These are phyloP conservation scores for Bovichtus variegatus DNA, from an alignment of 2,797 vertebrate species.

Conservation along the genomic window DNA sequence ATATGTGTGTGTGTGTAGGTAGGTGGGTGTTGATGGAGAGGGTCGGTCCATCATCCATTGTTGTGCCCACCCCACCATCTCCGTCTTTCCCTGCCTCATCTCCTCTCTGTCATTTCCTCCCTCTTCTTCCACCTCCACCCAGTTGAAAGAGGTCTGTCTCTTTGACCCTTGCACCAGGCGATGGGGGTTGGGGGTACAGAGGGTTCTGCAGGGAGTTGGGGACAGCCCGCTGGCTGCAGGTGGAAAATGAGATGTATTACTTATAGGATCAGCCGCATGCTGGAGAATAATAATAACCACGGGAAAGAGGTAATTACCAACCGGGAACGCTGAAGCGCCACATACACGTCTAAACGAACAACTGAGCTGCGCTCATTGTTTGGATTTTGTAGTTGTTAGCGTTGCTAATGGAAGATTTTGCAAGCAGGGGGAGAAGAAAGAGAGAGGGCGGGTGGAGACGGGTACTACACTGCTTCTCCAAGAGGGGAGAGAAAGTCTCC, in stretches of 20 bases:
- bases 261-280: slow-evolving; percentile 70
- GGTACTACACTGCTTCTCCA: neutral
- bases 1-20: slow-evolving; percentile 11
- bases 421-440: slow-evolving; percentile 2
- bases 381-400: slow-evolving; percentile 48
- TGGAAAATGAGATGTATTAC: slow-evolving; percentile 76
- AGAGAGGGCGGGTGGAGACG: neutral
- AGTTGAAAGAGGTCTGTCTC: slow-evolving; percentile 41
- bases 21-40: slow-evolving; percentile 41
- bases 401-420: slow-evolving; percentile 53
- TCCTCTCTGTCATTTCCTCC: slow-evolving; percentile 10
- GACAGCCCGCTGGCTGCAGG: slow-evolving; percentile 46
- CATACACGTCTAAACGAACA: slow-evolving; percentile 26
- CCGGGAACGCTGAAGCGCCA: slow-evolving; percentile 35
- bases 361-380: slow-evolving; percentile 52
- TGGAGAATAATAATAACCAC: slow-evolving; percentile 70
- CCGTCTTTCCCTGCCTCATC: slow-evolving; percentile 34
- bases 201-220: slow-evolving; percentile 4
- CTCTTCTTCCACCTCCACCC: slow-evolving; percentile 19
- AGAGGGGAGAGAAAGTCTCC: neutral
- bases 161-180: slow-evolving; percentile 56
- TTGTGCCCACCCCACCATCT: slow-evolving; percentile 30
- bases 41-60: slow-evolving; percentile 51
- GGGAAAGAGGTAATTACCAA: slow-evolving; percentile 75
- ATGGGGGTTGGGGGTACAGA: slow-evolving; percentile 23